These are phyloP conservation scores for Andrena marginata DNA, from an alignment of 2,888 invertebrate genomes.

Conservation along the genomic window DNA sequence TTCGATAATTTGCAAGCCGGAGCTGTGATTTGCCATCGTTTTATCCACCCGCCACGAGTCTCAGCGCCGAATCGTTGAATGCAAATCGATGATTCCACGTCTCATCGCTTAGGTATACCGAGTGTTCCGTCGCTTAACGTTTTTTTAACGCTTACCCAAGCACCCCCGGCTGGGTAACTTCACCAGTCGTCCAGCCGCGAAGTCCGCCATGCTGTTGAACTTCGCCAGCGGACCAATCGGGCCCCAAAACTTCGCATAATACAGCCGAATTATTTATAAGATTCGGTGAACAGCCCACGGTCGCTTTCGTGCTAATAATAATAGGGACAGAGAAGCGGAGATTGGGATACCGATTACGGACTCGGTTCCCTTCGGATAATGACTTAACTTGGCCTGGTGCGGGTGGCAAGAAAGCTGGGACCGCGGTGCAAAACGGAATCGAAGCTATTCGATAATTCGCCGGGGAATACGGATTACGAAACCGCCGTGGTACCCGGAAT, in stretches of 20 bases:
- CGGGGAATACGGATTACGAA: conserved; percentile 50
- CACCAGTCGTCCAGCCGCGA: background rate
- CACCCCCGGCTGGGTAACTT: background rate
- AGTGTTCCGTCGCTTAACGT: conserved; percentile 1
- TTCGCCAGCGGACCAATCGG: background rate
- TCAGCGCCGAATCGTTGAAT: conserved; percentile 31
- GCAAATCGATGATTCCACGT: conserved; percentile 27
- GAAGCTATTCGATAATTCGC: conserved; percentile 37
- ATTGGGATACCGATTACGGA: background rate
- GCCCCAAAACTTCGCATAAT: background rate
- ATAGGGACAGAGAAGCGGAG: background rate
- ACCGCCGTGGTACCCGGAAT: conserved; percentile 14
- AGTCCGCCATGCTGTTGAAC: background rate
- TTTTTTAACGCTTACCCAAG: background rate
- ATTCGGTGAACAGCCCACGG: background rate
- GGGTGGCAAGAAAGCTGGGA: background rate
- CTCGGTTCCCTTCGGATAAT: conserved; percentile 6
- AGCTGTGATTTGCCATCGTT: conserved; percentile 50
- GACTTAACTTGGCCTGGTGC: background rate
- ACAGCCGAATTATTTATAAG: conserved; percentile 8
- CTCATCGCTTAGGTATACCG: conserved; percentile 18
- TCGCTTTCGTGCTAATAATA: conserved; percentile 26
- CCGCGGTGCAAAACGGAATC: conserved; percentile 4
- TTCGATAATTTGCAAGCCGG: conserved; percentile 72
- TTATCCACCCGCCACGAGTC: conserved; percentile 27